phyloP scores from a whole-genome alignment of 2,888 invertebrate genomes.

The Parelbella ahira region DNA sequence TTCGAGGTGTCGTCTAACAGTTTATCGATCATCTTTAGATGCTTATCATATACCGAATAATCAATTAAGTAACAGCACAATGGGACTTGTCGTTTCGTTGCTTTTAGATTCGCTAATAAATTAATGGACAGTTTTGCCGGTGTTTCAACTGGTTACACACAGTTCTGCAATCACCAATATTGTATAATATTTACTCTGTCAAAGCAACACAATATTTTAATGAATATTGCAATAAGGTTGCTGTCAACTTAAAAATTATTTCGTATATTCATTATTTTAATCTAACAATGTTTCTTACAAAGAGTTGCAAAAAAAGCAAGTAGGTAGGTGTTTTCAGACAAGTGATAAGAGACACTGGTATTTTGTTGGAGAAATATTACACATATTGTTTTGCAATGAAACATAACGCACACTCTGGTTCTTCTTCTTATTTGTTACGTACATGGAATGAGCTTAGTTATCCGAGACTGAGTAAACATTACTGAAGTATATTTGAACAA shows the following conservation, averaged over 20 bases:
- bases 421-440: too few species aligned
- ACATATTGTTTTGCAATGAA: too few species aligned
- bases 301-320: too few species aligned
- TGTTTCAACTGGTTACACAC: conserved; percentile 9
- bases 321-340: too few species aligned
- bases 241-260: background rate
- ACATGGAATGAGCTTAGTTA: too few species aligned
- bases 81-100: conserved; percentile 17
- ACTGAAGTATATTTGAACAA: too few species aligned
- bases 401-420: too few species aligned
- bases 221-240: background rate
- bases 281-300: too few species aligned
- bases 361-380: too few species aligned
- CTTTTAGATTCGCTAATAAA: conserved; percentile 1
- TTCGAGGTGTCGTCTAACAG: conserved; percentile 62
- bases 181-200: conserved; percentile 5
- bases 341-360: too few species aligned
- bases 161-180: background rate
- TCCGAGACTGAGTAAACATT: too few species aligned
- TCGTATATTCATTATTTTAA: too few species aligned
- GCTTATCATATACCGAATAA: conserved; percentile 54
- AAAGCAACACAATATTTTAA: background rate
- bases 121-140: conserved; percentile 2
- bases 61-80: conserved; percentile 37
- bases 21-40: conserved; percentile 67